These are phyloP conservation scores for Erythrocercus mccallii DNA, from an alignment of 2,113 vertebrate species.

Conservation along the genomic window DNA sequence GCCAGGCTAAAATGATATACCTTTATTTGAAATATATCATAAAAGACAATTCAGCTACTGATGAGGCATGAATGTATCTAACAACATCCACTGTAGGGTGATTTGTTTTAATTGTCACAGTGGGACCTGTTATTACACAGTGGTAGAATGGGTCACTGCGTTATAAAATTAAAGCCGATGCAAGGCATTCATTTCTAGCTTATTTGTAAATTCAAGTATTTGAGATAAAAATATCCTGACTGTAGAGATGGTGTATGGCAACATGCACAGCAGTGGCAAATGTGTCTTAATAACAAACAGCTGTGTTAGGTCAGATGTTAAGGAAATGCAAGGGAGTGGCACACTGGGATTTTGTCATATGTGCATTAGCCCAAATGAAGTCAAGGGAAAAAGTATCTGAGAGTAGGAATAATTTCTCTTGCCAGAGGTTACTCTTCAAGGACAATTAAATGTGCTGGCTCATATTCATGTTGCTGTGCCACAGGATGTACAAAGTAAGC, in stretches of 20 bases:
- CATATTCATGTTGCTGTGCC: background rate
- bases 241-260: constrained; percentile 45
- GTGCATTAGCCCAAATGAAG: background rate
- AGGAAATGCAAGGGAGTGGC: background rate
- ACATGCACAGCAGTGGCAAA: background rate
- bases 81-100: constrained; percentile 81
- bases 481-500: background rate
- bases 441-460: background rate
- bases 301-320: background rate
- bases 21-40: constrained; percentile 80
- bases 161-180: constrained; percentile 88
- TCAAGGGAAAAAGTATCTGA: background rate
- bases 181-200: constrained; percentile 81
- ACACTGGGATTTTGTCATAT: background rate
- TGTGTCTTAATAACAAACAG: background rate
- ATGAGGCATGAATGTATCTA: constrained; percentile 88
- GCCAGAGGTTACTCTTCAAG: constrained; percentile 4
- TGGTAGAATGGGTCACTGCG: constrained; percentile 86
- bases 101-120: constrained; percentile 95
- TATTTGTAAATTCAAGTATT: constrained; percentile 85
- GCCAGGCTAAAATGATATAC: background rate
- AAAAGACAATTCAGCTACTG: constrained; percentile 85
- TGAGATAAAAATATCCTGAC: constrained; percentile 73
- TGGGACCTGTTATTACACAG: constrained; percentile 85
- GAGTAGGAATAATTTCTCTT: background rate